Percentiles rank a stretch among this genome's conserved stretches.
Evolutionary conservation across 2,888 invertebrate genomes (phyloP).

Genomic region (Tiphia femorata): DNA sequence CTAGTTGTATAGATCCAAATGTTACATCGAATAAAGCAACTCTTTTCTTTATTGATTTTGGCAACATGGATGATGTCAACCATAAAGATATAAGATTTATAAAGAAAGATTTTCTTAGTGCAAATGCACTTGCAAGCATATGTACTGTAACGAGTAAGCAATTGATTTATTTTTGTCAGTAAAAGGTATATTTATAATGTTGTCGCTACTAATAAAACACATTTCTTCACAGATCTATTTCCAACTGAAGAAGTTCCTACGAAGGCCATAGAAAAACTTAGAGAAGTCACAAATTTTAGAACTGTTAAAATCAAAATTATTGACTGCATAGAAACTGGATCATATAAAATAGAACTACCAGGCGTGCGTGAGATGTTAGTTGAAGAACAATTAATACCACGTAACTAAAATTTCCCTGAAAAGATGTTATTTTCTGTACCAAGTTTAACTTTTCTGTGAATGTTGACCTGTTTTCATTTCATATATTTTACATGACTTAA

Average conservation of each 20-base stretch:
- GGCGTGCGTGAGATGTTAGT: slow-evolving; percentile 33
- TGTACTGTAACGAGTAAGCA: slow-evolving; percentile 28
- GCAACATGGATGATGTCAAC: slow-evolving; percentile 51
- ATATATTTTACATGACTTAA: no score
- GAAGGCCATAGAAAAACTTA: slow-evolving; percentile 17
- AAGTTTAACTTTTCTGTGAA: no score
- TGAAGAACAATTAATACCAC: slow-evolving; percentile 31
- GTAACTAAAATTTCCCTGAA: slow-evolving; percentile 1
- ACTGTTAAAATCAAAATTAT: no score
- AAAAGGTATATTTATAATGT: background rate
- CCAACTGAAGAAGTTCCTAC: slow-evolving; percentile 24
- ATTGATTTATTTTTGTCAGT: background rate
- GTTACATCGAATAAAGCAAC: slow-evolving; percentile 26
- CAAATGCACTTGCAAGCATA: slow-evolving; percentile 42
- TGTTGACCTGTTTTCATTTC: no score
- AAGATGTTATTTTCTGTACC: background rate
- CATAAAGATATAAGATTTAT: slow-evolving; percentile 59
- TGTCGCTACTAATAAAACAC: no score
- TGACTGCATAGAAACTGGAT: slow-evolving; percentile 41
- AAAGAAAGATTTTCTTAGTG: slow-evolving; percentile 56
- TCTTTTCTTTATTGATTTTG: slow-evolving; percentile 62
- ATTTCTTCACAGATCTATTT: slow-evolving; percentile 35
- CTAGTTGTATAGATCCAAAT: slow-evolving; percentile 44
- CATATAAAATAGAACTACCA: slow-evolving; percentile 50
- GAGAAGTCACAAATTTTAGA: no score